Conservation (phyloP, 1,140 invertebrate species). For the Nixonia krombeini region DNA sequence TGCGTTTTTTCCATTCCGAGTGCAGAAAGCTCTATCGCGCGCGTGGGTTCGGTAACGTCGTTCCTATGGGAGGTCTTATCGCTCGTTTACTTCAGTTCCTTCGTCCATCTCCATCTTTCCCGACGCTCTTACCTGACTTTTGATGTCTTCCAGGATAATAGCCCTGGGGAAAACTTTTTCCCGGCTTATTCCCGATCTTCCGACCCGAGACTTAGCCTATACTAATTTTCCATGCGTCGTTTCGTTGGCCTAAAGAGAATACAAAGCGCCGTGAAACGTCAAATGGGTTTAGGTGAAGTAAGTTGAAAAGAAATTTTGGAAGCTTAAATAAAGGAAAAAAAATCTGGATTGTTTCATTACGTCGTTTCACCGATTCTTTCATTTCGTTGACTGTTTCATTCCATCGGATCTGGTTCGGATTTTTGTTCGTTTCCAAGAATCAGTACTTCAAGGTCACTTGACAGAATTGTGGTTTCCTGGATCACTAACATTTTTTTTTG, state of each 20-base stretch:
- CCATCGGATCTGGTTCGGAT: too few relatives aligned
- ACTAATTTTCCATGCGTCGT: slow-evolving; percentile 26
- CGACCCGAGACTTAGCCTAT: slow-evolving; percentile 28
- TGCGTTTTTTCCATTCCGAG: slow-evolving; percentile 33
- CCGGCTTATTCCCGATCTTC: slow-evolving; percentile 31
- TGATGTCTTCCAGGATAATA: slow-evolving; percentile 54
- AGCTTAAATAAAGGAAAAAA: too few relatives aligned
- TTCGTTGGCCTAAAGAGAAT: too few relatives aligned
- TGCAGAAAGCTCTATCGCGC: slow-evolving; percentile 39
- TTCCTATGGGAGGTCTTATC: slow-evolving; percentile 51
- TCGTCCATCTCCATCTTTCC: slow-evolving; percentile 51
- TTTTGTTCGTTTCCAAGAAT: too few relatives aligned
- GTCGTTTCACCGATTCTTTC: too few relatives aligned
- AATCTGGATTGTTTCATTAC: too few relatives aligned
- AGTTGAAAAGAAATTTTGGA: too few relatives aligned
- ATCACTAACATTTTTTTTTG: too few relatives aligned
- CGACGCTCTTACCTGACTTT: slow-evolving; percentile 50
- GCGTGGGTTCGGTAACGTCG: slow-evolving; percentile 41
- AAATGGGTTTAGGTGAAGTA: too few relatives aligned
- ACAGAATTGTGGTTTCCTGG: too few relatives aligned
- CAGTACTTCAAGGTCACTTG: too few relatives aligned
- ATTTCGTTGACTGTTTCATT: too few relatives aligned
- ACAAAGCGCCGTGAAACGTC: slow-evolving; percentile 5
- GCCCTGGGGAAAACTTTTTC: slow-evolving; percentile 43
- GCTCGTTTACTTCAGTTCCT: slow-evolving; percentile 47